Evolutionary conservation across 2,797 vertebrate species (phyloP), one percentile per base, ranked within the genome.

Genomic region (Cossypha heuglini): DNA sequence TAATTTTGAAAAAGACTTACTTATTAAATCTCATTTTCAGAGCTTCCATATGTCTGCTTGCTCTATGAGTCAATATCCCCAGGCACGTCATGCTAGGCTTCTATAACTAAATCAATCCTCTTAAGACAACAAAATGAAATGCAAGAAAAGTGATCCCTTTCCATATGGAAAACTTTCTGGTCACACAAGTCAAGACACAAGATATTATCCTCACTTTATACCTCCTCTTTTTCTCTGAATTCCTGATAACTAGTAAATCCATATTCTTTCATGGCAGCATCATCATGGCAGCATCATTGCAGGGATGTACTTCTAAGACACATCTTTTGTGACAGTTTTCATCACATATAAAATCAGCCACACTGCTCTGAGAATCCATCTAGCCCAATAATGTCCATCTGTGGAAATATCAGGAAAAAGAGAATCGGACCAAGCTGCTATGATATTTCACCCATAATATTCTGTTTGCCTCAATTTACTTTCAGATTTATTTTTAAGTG

Each of bases 1-100:
- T 51, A 91, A 91, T 58, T 75, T 55, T 91, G 75, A 77, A 83
- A 49, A 72, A 64, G 49, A 61, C 48, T 71, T 75, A 67, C 69
- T 93, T 91, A 88, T 83, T 95, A 92, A 77, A 88, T n/a, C 51
- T 87, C 46, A 66, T 85, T 90, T 95, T 91, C 82, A 66, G 68
- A 92, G 54, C 61, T 94, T 45, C 42, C 81, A 29, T 74, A 42
- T 54, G 82, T 72, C 77, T 93, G 58, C 12, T 48, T 91, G 49
- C 29, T 83, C 16, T n/a, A 49, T 83, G 87, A 95, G 64, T 94
- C 91, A 92, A 48, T 62, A 59, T 35, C 75, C 49, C 20, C 12
- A 35, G 62, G 87, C 68, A 80, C 40, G 40, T 17, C 75, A 80
- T 31, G 37, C 26, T 61, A 83, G 33, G 58, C 18, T 94, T 82